phyloP scores from a whole-genome alignment of 2,113 vertebrate genomes.

The Seriola dumerili region DNA sequence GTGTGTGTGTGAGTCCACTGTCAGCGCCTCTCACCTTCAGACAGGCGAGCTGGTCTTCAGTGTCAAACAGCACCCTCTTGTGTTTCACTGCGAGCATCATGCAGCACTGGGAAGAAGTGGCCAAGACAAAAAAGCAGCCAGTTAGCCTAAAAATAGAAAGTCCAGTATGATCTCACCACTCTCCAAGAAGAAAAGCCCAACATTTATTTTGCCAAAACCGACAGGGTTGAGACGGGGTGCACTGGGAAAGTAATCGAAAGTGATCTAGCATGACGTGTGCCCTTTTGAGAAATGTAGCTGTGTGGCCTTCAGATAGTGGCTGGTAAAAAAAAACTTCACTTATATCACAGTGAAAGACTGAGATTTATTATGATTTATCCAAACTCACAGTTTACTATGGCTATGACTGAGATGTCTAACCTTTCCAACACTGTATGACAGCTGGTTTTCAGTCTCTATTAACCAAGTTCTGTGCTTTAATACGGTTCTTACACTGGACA shows the following conservation, averaged over 20 bases:
- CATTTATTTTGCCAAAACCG: constrained; percentile 61
- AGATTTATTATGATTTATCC: constrained; percentile 10
- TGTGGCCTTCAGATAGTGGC: constrained; percentile 34
- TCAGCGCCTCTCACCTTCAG: constrained; percentile 4
- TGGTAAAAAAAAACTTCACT: constrained; percentile 34
- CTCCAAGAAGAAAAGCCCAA: constrained; percentile 27
- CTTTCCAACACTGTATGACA: not conserved
- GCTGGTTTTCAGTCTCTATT: not conserved
- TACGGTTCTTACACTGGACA: too few relatives aligned
- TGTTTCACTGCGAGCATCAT: constrained; percentile 20
- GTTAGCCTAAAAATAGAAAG: constrained; percentile 60
- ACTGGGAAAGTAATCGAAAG: constrained; percentile 71
- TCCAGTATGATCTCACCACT: constrained; percentile 66
- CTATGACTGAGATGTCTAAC: not conserved
- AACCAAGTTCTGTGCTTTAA: too few relatives aligned
- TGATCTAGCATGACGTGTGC: constrained; percentile 64
- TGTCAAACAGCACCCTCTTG: constrained; percentile 73
- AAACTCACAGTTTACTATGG: too few relatives aligned
- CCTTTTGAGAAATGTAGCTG: constrained; percentile 63
- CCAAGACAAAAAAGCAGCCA: constrained; percentile 37
- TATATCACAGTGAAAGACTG: not conserved
- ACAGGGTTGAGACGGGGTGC: constrained; percentile 51
- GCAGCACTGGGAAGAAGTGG: constrained; percentile 1
- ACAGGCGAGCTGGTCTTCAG: not conserved
- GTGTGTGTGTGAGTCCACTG: too few relatives aligned